Conservation (phyloP, 2,888 invertebrate species). For the Aspidapion aeneum region DNA sequence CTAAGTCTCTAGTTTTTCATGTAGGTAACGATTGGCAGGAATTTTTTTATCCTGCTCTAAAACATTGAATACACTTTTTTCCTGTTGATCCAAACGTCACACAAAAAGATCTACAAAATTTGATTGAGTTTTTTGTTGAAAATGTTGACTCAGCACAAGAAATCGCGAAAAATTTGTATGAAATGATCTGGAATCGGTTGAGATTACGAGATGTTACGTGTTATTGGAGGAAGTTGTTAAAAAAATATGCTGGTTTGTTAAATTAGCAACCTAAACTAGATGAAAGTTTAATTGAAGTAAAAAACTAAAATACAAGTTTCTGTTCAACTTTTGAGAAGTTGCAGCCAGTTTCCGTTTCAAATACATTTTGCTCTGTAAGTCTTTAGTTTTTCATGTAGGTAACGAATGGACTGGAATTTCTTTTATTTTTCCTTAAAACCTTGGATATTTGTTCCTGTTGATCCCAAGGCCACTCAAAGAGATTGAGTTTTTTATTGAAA, state of each 20-base stretch:
- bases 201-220: no score
- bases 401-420: constrained; percentile 95
- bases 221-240: no score
- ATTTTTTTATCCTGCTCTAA: constrained; percentile 87
- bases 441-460: constrained; percentile 93
- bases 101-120: constrained; percentile 61
- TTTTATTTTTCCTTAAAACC: constrained; percentile 88
- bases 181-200: constrained; percentile 83
- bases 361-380: no score
- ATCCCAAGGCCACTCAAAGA: constrained; percentile 57
- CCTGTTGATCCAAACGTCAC: constrained; percentile 67
- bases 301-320: no score
- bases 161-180: constrained; percentile 79
- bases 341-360: no score
- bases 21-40: constrained; percentile 93
- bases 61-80: constrained; percentile 95
- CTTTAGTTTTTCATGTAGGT: no score
- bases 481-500: constrained; percentile 68
- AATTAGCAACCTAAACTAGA: no score
- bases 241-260: no score
- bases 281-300: no score
- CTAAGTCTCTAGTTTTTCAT: no score
- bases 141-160: constrained; percentile 70
- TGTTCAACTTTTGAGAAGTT: no score
- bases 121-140: constrained; percentile 70